Base-by-base conservation (phyloP, 2,113 vertebrate genomes). In the Nycticryphes semicollaris region DNA sequence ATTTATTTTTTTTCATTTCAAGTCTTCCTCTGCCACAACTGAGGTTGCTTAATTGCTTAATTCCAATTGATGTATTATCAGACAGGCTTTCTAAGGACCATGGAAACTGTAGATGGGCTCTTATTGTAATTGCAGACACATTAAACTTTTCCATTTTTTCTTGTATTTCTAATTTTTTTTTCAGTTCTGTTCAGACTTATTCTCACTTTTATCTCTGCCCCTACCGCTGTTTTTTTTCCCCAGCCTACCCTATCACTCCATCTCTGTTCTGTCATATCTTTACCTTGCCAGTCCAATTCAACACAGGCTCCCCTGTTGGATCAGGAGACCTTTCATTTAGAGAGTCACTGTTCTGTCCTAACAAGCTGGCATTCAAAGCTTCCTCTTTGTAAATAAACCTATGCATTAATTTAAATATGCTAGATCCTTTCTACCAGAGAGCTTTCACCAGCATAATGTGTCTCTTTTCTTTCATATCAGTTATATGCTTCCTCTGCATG, bases 381-480 rank as follows among this genome's bases (percentile, higher is more conserved):
- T 96, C 75, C 74, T 92, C 57, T 85, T 62, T 88, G 37, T 64
- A 57, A 85, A 72, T 59, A 92, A 79, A 15, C 70, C 56, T 59
- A 31, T 72, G 75, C n/a, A 72, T 68, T 76, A 72, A 27, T 85
- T 94, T 59, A 80, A 84, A 91, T 69, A 30, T 45, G 30, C 66
- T 53, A 62, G 56, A 75, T 27, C 14, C 19, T 82, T 82, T 84
- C 48, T 87, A 70, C 54, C 64, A 94, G 56, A 87, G 27, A 87
- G 51, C 64, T 47, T 78, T 91, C 82, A 78, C 78, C 69, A 84
- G 56, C 73, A 67, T 94, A 89, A 89, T 83, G 45, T 69, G 39
- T 77, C 84, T 89, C 59, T 94, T 35, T 57, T 69, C 84, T 96
- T 53, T 94, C 90, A 37, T 84, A 47, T 64, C 53, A 57, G 70